phyloP scores from a whole-genome alignment of 2,113 vertebrate species.

The Passer domesticus region DNA sequence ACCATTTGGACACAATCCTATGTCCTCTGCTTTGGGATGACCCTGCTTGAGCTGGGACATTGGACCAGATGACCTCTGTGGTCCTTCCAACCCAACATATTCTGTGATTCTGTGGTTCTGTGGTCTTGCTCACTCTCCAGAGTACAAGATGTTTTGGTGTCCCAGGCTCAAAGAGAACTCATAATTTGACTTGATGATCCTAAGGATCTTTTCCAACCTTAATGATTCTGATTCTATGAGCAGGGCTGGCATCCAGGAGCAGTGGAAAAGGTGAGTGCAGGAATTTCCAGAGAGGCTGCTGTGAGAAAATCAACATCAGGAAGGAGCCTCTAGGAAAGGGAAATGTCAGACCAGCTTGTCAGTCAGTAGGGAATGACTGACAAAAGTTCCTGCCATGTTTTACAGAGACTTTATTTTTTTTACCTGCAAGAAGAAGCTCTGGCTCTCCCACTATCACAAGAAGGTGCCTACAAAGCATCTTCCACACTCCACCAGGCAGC shows the following conservation, averaged over 20 bases:
- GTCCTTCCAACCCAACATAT: neutral
- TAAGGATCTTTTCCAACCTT: neutral
- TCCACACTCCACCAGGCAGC: neutral
- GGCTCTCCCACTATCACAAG: neutral
- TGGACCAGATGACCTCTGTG: neutral
- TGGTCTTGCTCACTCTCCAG: neutral
- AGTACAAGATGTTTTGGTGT: neutral
- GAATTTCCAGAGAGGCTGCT: neutral
- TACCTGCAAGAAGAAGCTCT: neutral
- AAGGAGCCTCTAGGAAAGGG: neutral
- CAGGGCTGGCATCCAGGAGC: neutral
- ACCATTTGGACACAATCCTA: neutral
- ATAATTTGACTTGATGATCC: neutral
- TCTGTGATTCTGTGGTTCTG: neutral
- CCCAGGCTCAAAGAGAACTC: neutral
- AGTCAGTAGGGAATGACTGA: accelerated
- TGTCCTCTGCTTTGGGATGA: neutral
- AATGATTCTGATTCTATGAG: neutral
- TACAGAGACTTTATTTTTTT: neutral
- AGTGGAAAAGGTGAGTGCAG: neutral
- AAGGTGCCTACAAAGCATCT: neutral
- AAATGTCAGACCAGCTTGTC: neutral
- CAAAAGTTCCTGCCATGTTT: neutral
- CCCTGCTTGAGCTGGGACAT: too few species aligned
- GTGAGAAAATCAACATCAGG: neutral